Evolutionary conservation across 2,113 vertebrate species (phyloP), one percentile per base, ranked within the genome.

Genomic region (Protobothrops flavoviridis): DNA sequence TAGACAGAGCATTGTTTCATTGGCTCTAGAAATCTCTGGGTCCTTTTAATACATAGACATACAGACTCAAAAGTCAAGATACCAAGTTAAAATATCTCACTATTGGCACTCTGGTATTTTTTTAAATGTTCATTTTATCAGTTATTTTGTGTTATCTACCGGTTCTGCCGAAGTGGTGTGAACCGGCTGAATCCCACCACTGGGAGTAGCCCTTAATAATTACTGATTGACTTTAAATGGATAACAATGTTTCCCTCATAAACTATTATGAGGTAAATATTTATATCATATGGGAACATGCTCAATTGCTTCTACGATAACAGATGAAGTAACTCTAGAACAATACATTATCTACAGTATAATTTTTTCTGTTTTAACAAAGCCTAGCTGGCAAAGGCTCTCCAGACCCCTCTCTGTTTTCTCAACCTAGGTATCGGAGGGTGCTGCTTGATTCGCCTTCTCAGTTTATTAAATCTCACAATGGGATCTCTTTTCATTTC

Each of bases 281-380:
- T 74, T 17, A 90, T 81, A 52, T 52, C 39, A 90, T 86, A 61
- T 85, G 50, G 33, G 39, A 85, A 59, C 53, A 33, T 85, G 87
- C 85, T 33, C 81, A 74, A 52, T 59, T 50, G 69, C 26, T 93
- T 93, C 88, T 55, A 48, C 26, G 55, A 61, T 90, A 90, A 93
- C 39, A 81, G 92, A 85, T 86, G 59, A 93, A 90, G 52, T 61
- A 90, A 85, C 53, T 85, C 43, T 50, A 56, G 15, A 50, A 81
- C 48, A 89, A 53, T 55, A 45, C 43, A 45, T 90, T 33, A n/a
- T 89, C 48, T 45, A 55, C n/a, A 81, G 15, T 57, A 2, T 93
- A 81, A 81, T 33, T 20, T 81, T 81, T 74, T 33, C 33, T 81
- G 69, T 39, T 81, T 39, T 39, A 81, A 81, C 15, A 81, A 39